Evolutionary conservation across 2,113 vertebrate species (phyloP).

Genomic region (Triplophysa dalaica): DNA sequence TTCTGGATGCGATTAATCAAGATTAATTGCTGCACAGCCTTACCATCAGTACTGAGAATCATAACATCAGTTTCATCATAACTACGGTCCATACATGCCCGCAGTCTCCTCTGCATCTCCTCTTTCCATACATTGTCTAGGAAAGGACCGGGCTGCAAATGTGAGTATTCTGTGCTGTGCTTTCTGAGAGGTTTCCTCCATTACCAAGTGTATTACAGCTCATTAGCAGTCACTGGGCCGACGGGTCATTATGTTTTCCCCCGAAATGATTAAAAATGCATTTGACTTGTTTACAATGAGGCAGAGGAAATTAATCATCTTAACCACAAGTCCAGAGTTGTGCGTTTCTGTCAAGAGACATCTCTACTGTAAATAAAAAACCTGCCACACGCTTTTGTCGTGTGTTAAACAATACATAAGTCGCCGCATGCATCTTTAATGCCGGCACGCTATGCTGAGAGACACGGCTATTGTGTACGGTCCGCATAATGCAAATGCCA

Average conservation of each 20-base stretch:
- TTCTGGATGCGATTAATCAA: no score
- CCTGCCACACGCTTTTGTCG: not conserved
- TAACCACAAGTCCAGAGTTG: constrained; percentile 8
- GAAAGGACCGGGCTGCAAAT: not conserved
- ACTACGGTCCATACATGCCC: constrained; percentile 2
- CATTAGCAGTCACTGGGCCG: constrained; percentile 41
- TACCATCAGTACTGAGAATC: constrained; percentile 12
- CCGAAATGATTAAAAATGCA: constrained; percentile 42
- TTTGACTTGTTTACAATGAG: constrained; percentile 40
- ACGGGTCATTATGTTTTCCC: constrained; percentile 21
- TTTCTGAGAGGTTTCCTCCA: constrained; percentile 5
- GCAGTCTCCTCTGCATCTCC: not conserved
- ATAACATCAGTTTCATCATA: constrained; percentile 28
- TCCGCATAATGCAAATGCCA: not conserved
- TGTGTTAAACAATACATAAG: not conserved
- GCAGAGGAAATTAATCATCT: constrained; percentile 47
- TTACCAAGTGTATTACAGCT: constrained; percentile 30
- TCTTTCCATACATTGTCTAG: not conserved
- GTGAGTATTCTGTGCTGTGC: not conserved
- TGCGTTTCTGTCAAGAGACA: constrained; percentile 45
- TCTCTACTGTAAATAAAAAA: constrained; percentile 49
- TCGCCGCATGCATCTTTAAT: not conserved
- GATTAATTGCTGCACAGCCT: no score
- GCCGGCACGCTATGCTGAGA: not conserved
- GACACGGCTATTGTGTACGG: constrained; percentile 2